phyloP scores from a whole-genome alignment of 2,797 vertebrate genomes.

The Okamejei kenojei region DNA sequence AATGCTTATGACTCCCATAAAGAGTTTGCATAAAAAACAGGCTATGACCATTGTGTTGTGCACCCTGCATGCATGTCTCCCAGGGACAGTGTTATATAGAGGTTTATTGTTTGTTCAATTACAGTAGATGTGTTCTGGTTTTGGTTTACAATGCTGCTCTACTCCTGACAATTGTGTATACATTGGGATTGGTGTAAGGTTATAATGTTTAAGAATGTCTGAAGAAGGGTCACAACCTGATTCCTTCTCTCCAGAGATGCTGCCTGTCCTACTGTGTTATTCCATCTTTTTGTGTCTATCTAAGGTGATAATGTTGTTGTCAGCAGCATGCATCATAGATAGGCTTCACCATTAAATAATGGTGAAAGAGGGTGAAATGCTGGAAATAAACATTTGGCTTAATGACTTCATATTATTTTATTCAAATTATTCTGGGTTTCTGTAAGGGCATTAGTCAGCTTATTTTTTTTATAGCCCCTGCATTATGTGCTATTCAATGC shows the following conservation, averaged over 20 bases:
- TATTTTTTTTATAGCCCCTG: neutral
- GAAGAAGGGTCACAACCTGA: too few relatives aligned
- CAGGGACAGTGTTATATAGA: neutral
- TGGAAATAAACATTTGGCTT: neutral
- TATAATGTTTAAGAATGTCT: neutral
- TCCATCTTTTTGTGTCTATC: too few relatives aligned
- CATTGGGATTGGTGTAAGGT: neutral
- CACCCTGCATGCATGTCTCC: neutral
- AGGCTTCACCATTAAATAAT: neutral
- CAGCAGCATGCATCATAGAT: neutral
- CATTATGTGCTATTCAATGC: neutral
- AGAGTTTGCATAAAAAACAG: neutral
- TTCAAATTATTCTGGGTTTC: neutral
- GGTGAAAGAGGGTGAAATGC: neutral
- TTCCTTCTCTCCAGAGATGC: too few relatives aligned
- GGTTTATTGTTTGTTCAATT: slow-evolving; percentile 17
- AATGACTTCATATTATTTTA: neutral
- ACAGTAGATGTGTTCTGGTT: neutral
- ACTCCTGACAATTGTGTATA: neutral
- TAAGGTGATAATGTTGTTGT: neutral
- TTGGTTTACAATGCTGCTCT: slow-evolving; percentile 16
- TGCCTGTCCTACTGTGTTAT: too few relatives aligned
- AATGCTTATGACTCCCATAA: neutral
- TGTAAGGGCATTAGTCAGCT: neutral
- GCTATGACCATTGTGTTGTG: neutral